phyloP scores from a whole-genome alignment of 2,888 invertebrate species.

The Drosophila trichaetosa region DNA sequence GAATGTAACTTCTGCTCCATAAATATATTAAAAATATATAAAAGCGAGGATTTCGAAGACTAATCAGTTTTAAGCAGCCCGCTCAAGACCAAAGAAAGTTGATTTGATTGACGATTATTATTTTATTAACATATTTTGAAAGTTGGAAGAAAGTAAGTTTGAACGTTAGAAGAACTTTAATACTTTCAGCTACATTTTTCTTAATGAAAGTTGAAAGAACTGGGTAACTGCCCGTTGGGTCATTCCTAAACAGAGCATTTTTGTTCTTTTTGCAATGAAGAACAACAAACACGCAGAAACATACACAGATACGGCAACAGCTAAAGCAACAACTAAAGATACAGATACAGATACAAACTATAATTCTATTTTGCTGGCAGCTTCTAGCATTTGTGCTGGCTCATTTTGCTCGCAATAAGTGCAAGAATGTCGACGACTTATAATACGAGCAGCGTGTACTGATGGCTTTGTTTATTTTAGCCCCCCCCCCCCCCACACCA shows the following conservation, averaged over 20 bases:
- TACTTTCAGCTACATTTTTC: not conserved
- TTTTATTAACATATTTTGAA: not conserved
- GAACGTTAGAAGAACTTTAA: not conserved
- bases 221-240: not conserved
- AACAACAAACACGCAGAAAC: conserved; percentile 22
- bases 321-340: conserved; percentile 14
- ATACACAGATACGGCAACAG: conserved; percentile 7
- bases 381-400: conserved; percentile 63
- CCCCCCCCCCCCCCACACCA: not conserved
- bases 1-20: not conserved
- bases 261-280: conserved; percentile 16
- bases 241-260: not conserved
- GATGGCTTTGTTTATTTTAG: conserved; percentile 3
- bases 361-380: conserved; percentile 67
- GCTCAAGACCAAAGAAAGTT: not conserved
- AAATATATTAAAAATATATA: not conserved
- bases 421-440: conserved; percentile 76
- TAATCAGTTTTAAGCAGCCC: not conserved
- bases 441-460: conserved; percentile 74
- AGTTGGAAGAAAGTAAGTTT: not conserved
- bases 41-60: not conserved
- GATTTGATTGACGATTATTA: not conserved
- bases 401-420: conserved; percentile 60
- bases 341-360: conserved; percentile 46
- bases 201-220: not conserved